Base-by-base conservation (phyloP, 2,113 vertebrate species). In the Melanerpes aurifrons region DNA sequence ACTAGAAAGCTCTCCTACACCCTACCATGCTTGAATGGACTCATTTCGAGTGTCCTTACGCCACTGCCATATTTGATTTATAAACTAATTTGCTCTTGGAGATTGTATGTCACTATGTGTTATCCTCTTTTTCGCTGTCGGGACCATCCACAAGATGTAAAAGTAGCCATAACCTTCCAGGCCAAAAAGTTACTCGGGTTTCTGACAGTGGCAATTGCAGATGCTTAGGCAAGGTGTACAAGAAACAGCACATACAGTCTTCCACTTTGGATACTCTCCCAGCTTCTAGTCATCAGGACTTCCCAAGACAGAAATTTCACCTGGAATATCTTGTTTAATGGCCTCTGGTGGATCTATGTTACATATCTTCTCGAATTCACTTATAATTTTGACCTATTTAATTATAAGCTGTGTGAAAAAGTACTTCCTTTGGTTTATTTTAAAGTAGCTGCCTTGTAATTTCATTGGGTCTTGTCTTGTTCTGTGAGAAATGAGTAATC, bases 401-500 rank as follows among this genome's bases (percentile, higher is more conserved):
- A 93, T 91, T 95, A 81, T 3, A 37, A 88, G 66, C 79, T 68
- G 28, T 17, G 68, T 93, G 92, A 96, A 94, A 58, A 93, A 94
- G 66, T 48, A 81, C 86, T 95, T 95, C 92, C 94, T 89, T 74
- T 57, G n/a, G 48, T 87, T 93, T 90, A 61, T 64, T 91, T 88
- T 78, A 93, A 93, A 93, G 62, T 90, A 96, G 80, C 80, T 92
- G 82, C 62, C 79, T 74, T 26, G 25, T 93, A 94, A 96, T 95
- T 90, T 94, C 87, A 90, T 91, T 88, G 94, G 85, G 86, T 74
- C 53, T 53, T 73, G 31, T 29, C 80, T 90, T 90, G 64, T 71
- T 37, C 48, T 88, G 25, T 70, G 69, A 94, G 87, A 89, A 86
- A 70, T 53, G 57, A 92, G n/a, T 58, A 83, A 90, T 92, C 72